Evolutionary conservation across 1,140 invertebrate genomes (phyloP).

Genomic region (Trachelipus rathkii): DNA sequence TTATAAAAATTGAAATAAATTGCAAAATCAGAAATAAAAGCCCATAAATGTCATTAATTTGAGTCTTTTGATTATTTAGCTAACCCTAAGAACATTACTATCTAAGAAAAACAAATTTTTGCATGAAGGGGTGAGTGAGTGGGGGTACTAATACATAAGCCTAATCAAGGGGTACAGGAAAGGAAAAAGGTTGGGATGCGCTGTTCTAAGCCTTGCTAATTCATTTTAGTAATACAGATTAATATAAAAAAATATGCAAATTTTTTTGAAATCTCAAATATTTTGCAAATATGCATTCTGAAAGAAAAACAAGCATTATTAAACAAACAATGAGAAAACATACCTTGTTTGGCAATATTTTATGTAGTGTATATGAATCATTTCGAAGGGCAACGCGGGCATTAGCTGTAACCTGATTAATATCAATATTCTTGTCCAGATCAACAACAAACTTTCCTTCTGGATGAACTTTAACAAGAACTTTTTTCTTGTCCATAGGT

Average conservation of each 20-base stretch:
- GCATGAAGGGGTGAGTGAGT: no score
- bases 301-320: background rate
- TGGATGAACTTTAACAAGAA: slow-evolving; percentile 95
- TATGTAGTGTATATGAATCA: slow-evolving; percentile 98
- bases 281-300: no score
- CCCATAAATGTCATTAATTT: no score
- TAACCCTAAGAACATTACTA: no score
- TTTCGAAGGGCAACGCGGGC: slow-evolving; percentile 95
- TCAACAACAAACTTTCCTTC: slow-evolving; percentile 99
- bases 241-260: background rate
- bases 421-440: slow-evolving; percentile 98
- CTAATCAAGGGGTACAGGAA: no score
- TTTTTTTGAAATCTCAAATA: background rate
- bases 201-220: background rate
- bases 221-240: background rate
- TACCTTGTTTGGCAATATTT: slow-evolving; percentile 97
- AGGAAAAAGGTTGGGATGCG: no score
- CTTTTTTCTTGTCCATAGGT: slow-evolving; percentile 99
- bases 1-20: no score
- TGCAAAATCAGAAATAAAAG: no score
- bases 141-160: no score
- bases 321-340: no score
- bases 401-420: slow-evolving; percentile 96
- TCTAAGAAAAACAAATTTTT: no score
- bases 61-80: no score